Base-by-base conservation (phyloP, 2,113 vertebrate species). In the Polypterus bichir region DNA sequence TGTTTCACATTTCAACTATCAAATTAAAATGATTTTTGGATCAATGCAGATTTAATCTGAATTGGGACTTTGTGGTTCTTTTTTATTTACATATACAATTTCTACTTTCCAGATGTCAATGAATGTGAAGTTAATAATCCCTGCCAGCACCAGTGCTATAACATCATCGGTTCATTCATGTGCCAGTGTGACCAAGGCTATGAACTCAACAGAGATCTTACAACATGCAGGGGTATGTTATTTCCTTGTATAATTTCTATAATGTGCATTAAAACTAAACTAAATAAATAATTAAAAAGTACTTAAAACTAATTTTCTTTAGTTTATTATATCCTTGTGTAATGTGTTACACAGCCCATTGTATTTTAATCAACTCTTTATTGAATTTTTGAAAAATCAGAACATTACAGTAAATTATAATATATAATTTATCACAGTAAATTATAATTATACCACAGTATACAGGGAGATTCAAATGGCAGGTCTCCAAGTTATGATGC, bases 141-240 rank as follows among this genome's bases (percentile, higher is more conserved):
- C 0, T 97, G 93, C 73, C 87, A 92, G 65, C 93, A 97, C 59
- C 88, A 91, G 67, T 97, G 93, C 79, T 93, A 90, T 77, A 97
- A 97, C 65, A 85, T 95, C 65, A 82, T 94, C 10, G 92, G 93
- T 59, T 95, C 93, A 54, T 96, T 90, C 82, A 81, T 95, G 69
- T 97, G 93, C 70, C 92, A 94, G 69, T 97, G 93, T 66, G 89
- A 93, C 49, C 89, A 90, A 69, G 93, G 93, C 53, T 95, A 92
- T 61, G 94, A 98, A 69, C 75, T 94, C 65, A 88, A 87, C 68
- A 83, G 81, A 47, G 90, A 96, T 75, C 76, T 86, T 62, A 83
- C 90, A 71, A 92, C 90, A 73, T 98, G 93, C 74, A 89, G 93
- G 89, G 92, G 94, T 95, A 78, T n/a, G 6, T 68, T 46, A 53